Evolutionary conservation across 2,888 invertebrate species (phyloP), one percentile per base, ranked within the genome.

Genomic region (Plebejus anna): DNA sequence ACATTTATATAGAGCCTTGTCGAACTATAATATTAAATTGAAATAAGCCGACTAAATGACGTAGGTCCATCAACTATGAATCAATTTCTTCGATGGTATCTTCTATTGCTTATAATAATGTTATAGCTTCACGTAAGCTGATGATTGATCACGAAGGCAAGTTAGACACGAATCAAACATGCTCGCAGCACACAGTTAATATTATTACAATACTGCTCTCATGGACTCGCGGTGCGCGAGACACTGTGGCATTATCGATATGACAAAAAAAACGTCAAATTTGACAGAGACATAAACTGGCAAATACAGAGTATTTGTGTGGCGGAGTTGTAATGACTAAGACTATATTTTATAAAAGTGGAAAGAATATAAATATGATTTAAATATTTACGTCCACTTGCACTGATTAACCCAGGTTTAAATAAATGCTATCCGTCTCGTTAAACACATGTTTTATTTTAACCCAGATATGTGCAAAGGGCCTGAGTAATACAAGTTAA

Each of bases 181-280:
- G 91, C 91, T 89, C 84, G 88, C 87, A 88, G 85, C 90, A 91
- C 88, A 89, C 89, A 79, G 90, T 90, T 92, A 90, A 87, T 87
- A 73, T 73, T 82, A 81, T 80, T 81, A 81, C 79, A 78, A 82
- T 81, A 77, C 79, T 77, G 79, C 80, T 81, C 80, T 81, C 82
- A 80, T 83, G 83, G 82, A 78, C 79, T 82, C 83, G 84, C 83
- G 83, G 82, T 83, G 83, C 81, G 80, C 80, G 81, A 81, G 81
- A 82, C 83, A 81, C 82, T 77, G 81, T 81, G 82, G 80, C 80
- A 80, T 78, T 77, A 79, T 80, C 79, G 16, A 32, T 61, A 28
- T 28, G 28, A 28, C 13, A 66, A 36, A 66, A 66, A 22, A 66
- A 66, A 28, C 32, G 28, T 61, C 7, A 4, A 57, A 57, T 57